These are phyloP conservation scores for Cryptomyrus ogoouensis DNA, from an alignment of 2,113 vertebrate species.

Conservation along the genomic window DNA sequence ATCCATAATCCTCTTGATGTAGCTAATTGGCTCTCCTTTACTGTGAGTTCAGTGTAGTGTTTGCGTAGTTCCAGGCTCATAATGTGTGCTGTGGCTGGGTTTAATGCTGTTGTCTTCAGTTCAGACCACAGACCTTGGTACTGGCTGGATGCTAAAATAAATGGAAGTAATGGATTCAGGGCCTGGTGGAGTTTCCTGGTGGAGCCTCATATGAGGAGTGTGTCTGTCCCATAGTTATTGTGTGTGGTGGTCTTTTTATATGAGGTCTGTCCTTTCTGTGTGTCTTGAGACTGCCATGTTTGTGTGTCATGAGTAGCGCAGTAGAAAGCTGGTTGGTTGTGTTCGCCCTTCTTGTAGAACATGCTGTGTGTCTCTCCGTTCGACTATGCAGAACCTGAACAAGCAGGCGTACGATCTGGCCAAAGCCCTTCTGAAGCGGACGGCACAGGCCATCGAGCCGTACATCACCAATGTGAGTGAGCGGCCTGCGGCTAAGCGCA, in stretches of 20 bases:
- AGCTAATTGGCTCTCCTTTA: not conserved
- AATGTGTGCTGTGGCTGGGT: not conserved
- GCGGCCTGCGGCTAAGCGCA: not conserved
- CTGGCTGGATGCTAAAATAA: not conserved
- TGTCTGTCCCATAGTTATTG: not conserved
- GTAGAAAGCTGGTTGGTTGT: not conserved
- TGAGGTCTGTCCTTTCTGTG: not conserved
- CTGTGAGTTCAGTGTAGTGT: not conserved
- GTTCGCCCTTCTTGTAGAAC: not conserved
- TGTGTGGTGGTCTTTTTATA: not conserved
- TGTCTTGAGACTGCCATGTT: not conserved
- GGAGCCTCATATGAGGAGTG: not conserved
- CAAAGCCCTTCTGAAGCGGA: slow-evolving; percentile 95
- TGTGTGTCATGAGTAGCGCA: not conserved
- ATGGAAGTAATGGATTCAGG: not conserved
- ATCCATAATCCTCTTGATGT: not conserved
- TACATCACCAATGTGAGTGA: slow-evolving; percentile 97
- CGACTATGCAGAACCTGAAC: slow-evolving; percentile 80
- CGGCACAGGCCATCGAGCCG: slow-evolving; percentile 92
- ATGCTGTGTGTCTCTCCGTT: slow-evolving; percentile 12
- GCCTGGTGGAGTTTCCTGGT: not conserved
- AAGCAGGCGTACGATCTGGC: slow-evolving; percentile 98
- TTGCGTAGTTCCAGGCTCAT: not conserved
- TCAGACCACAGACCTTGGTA: not conserved
- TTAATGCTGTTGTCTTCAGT: not conserved